phyloP scores from a whole-genome alignment of 2,797 vertebrate species.

The Molossus alvarezi region DNA sequence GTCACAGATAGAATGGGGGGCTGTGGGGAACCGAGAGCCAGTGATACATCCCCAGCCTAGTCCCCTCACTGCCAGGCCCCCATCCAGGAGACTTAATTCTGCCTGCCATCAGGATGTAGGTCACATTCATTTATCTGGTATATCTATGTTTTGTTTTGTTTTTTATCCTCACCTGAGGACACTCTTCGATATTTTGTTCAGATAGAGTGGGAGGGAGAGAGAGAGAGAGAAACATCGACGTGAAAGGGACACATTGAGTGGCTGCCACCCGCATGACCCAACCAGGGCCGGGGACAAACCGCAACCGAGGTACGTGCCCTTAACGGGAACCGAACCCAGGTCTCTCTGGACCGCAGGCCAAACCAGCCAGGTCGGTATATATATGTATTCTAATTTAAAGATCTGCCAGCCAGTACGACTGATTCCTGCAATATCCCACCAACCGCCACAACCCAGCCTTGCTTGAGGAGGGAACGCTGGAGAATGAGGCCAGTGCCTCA shows the following conservation, averaged over 20 bases:
- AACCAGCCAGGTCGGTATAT: not conserved
- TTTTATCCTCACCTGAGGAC: too few relatives aligned
- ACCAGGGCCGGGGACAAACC: too few relatives aligned
- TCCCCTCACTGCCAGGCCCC: slow-evolving; percentile 24
- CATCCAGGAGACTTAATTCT: slow-evolving; percentile 61
- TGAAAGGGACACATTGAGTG: too few relatives aligned
- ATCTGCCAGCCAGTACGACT: slow-evolving; percentile 16
- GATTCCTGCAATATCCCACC: not conserved
- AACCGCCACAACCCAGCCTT: not conserved
- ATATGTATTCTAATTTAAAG: slow-evolving; percentile 81
- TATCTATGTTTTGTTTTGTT: not conserved
- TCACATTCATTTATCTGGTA: slow-evolving; percentile 63
- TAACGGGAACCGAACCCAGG: too few relatives aligned
- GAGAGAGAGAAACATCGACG: too few relatives aligned
- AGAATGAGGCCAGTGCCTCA: not conserved
- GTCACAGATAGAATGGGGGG: too few relatives aligned
- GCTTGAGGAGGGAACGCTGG: not conserved
- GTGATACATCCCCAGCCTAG: not conserved
- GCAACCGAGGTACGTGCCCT: too few relatives aligned
- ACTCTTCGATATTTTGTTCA: too few relatives aligned
- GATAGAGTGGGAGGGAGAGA: too few relatives aligned
- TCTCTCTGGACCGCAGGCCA: too few relatives aligned
- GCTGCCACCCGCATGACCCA: too few relatives aligned
- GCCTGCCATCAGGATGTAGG: slow-evolving; percentile 66
- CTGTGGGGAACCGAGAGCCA: fast-evolving